phyloP scores from a whole-genome alignment of 2,797 vertebrate genomes.

The Hoplostethus atlanticus region DNA sequence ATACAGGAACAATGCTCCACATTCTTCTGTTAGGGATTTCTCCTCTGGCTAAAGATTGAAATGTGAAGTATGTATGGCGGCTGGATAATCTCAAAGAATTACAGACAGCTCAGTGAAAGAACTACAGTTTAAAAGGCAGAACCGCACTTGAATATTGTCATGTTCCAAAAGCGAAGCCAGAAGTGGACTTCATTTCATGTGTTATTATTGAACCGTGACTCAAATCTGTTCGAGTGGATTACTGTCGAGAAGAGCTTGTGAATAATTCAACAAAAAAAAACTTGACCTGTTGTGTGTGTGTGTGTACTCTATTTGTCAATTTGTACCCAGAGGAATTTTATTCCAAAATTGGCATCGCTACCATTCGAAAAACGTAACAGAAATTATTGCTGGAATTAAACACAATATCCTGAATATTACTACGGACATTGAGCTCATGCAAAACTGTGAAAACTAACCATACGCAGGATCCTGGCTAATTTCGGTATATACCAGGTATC shows the following conservation, averaged over 20 bases:
- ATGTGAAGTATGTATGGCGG: slow-evolving; percentile 51
- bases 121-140: slow-evolving; percentile 21
- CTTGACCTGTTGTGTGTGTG: too few relatives aligned
- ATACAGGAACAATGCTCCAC: slow-evolving; percentile 27
- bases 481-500: too few relatives aligned
- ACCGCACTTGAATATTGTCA: slow-evolving; percentile 7
- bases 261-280: neutral
- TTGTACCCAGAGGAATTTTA: too few relatives aligned
- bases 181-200: slow-evolving; percentile 1
- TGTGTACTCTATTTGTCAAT: too few relatives aligned
- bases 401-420: too few relatives aligned
- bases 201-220: slow-evolving; percentile 18
- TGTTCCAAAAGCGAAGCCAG: slow-evolving; percentile 1
- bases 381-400: too few relatives aligned
- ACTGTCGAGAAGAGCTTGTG: slow-evolving; percentile 11
- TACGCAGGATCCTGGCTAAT: too few relatives aligned
- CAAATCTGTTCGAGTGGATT: slow-evolving; percentile 23
- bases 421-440: too few relatives aligned
- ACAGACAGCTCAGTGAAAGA: slow-evolving; percentile 25
- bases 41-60: slow-evolving; percentile 44
- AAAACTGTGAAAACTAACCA: too few relatives aligned
- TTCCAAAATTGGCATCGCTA: too few relatives aligned
- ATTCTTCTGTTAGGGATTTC: slow-evolving; percentile 51
- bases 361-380: too few relatives aligned
- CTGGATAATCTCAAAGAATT: slow-evolving; percentile 56